Base-by-base conservation (phyloP, 30 jellyfish, hydroid and myxozoan genomes). In the Aurelia aurita region DNA sequence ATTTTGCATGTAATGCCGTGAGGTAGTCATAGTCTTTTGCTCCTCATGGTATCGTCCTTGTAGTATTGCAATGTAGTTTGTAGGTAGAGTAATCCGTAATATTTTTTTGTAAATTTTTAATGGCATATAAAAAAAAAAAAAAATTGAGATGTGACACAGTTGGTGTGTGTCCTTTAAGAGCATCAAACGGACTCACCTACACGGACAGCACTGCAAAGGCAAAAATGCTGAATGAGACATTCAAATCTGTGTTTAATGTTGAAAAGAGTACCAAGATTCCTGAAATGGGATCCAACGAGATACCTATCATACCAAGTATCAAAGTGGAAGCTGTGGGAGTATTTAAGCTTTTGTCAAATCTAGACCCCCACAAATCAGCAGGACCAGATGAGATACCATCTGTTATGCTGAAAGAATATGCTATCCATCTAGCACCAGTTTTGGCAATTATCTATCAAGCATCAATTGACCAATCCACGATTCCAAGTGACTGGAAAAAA, bases 331-430 rank as follows among this genome's bases (percentile, higher is more conserved):
- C 5, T 2, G 89, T 59, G 34, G 89, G 80, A 27, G 89, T 63
- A 23, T 16, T 78, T 26, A 62, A 78, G 35, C 71, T 78, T 9
- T 46, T 78, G 23, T 75, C 21, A 25, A 57, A 58, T 55, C 44
- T 3, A 34, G 87, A 75, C 21, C 77, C 65, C 5, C 76, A 75
- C 77, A 75, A 75, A 58, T 19, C 87, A 9, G 87, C 87, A 55
- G 87, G 87, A 10, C 87, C 87, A 8, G 87, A 75, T 31, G 87
- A 31, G 23, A 75, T 75, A 4, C 77, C 87, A 23, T 57, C 66
- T 44, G 2, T 55, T 3, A 8, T 75, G 18, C 87, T 75, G 0
- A 75, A 75, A 75, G 63, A n/a, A 46, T 58, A 75, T 75, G 87
- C 87, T 3, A 75, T 16, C 51, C 53, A 75, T 4, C 45, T 73